These are phyloP conservation scores for Drosophila subsilvestris DNA, from an alignment of 2,888 invertebrate genomes.

Conservation along the genomic window DNA sequence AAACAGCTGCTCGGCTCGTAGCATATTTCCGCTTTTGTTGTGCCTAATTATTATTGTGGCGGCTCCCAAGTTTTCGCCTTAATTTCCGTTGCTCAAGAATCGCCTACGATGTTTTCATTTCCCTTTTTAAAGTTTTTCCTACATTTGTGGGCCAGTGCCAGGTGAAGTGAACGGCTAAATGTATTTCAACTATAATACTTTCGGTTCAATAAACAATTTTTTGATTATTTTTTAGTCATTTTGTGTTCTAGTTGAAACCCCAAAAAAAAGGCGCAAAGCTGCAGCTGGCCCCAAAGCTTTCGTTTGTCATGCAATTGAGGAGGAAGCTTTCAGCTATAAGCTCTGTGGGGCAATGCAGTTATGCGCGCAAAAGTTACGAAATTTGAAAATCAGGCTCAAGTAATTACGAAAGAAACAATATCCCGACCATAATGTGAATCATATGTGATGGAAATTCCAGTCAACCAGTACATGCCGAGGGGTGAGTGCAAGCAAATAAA, in stretches of 20 bases:
- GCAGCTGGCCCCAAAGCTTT: conserved; percentile 52
- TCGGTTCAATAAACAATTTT: neutral
- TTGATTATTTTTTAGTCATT: neutral
- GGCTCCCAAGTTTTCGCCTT: conserved; percentile 10
- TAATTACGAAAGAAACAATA: neutral
- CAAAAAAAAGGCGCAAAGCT: conserved; percentile 43
- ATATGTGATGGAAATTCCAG: neutral
- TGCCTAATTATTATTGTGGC: conserved; percentile 48
- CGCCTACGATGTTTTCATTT: neutral
- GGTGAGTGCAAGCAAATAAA: neutral
- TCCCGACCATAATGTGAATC: conserved; percentile 9
- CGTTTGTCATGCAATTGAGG: conserved; percentile 11
- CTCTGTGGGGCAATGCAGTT: conserved; percentile 36
- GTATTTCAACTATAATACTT: neutral
- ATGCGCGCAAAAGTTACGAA: conserved; percentile 41
- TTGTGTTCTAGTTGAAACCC: conserved; percentile 5
- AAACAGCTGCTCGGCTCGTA: conserved; percentile 61
- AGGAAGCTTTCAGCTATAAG: conserved; percentile 49
- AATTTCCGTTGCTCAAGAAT: neutral
- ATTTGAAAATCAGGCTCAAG: conserved; percentile 10
- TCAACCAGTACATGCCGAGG: neutral
- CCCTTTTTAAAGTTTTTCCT: conserved; percentile 21
- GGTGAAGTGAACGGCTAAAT: conserved; percentile 14
- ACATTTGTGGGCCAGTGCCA: conserved; percentile 25
- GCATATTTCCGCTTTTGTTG: conserved; percentile 49